phyloP scores from a whole-genome alignment of 2,797 vertebrate genomes.

The Semaprochilodus insignis region DNA sequence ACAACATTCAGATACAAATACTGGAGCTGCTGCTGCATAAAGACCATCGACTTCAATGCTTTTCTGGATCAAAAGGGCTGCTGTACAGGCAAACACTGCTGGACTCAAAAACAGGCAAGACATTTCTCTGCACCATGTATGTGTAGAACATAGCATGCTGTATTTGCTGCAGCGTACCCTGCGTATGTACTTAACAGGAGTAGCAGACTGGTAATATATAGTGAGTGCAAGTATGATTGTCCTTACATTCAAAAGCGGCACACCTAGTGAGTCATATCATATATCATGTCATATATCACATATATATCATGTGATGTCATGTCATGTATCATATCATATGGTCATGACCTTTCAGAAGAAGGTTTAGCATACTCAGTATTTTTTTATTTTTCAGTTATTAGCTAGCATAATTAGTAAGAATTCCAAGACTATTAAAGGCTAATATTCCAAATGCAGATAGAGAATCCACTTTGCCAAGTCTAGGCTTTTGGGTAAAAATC shows the following conservation, averaged over 20 bases:
- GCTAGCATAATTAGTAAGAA: too few species aligned
- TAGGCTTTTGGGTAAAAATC: background rate
- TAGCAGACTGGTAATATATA: background rate
- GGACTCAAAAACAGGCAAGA: conserved; percentile 82
- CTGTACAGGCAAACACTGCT: conserved; percentile 84
- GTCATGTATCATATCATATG: too few species aligned
- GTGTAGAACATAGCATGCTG: too few species aligned
- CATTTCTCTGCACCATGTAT: background rate
- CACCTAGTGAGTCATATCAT: too few species aligned
- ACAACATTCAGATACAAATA: conserved; percentile 86
- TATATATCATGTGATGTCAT: too few species aligned
- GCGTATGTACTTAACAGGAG: background rate
- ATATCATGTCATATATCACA: too few species aligned
- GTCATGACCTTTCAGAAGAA: background rate
- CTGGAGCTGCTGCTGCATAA: conserved; percentile 94
- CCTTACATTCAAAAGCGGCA: too few species aligned
- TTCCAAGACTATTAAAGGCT: background rate
- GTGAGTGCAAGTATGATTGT: too few species aligned
- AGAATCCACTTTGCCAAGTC: background rate
- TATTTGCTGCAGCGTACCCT: background rate
- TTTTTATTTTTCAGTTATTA: background rate
- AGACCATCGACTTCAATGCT: conserved; percentile 88
- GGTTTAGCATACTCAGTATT: too few species aligned
- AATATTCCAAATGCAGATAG: background rate
- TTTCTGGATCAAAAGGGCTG: conserved; percentile 96